These are phyloP conservation scores for Epinephelus awoara DNA, from an alignment of 2,797 vertebrate genomes.

Conservation along the genomic window DNA sequence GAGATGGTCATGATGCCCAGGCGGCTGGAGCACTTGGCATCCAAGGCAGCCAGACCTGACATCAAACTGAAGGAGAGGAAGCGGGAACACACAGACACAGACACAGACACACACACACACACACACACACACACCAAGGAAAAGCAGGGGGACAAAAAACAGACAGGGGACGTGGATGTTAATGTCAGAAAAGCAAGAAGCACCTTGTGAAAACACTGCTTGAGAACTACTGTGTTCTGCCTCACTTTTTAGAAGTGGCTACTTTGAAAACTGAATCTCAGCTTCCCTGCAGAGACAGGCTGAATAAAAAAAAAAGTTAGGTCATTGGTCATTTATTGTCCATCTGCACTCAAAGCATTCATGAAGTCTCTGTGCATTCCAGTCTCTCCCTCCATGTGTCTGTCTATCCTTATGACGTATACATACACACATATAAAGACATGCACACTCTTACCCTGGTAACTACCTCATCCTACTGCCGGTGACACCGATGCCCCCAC, in stretches of 20 bases:
- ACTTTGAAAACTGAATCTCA: not conserved
- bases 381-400: too few relatives aligned
- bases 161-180: not conserved
- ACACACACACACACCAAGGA: not conserved
- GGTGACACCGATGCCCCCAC: too few relatives aligned
- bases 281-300: constrained; percentile 1
- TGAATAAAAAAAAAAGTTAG: not conserved
- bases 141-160: constrained; percentile 10
- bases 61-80: constrained; percentile 88
- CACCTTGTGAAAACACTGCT: not conserved
- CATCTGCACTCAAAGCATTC: not conserved
- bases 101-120: not conserved
- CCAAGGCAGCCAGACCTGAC: constrained; percentile 96
- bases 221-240: not conserved
- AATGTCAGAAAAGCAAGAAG: not conserved
- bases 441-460: too few relatives aligned
- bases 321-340: not conserved
- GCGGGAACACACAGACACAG: too few relatives aligned
- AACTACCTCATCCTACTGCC: too few relatives aligned
- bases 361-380: not conserved
- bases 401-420: too few relatives aligned
- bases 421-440: too few relatives aligned
- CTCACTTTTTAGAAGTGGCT: not conserved
- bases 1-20: constrained; percentile 97
- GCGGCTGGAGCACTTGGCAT: constrained; percentile 97